Percentiles rank a stretch among this genome's conserved stretches.
Conservation (phyloP, 2,888 invertebrate genomes). For the Rhingia rostrata region DNA sequence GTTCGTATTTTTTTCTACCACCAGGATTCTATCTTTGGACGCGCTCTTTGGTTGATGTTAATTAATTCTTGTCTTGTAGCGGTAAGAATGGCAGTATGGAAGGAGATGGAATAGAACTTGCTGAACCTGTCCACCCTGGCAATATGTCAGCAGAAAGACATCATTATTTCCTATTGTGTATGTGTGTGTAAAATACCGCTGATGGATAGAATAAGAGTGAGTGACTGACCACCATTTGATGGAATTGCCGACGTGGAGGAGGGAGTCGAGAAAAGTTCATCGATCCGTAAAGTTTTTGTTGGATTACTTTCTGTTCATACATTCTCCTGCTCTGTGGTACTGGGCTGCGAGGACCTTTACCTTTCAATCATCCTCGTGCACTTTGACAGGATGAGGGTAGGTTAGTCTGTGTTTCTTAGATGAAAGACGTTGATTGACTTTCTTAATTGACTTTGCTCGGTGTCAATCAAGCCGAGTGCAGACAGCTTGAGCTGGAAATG, state of each 20-base stretch:
- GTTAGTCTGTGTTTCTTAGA: conserved; percentile 74
- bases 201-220: conserved; percentile 58
- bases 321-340: not conserved
- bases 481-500: conserved; percentile 24
- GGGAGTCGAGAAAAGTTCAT: conserved; percentile 50
- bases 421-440: conserved; percentile 83
- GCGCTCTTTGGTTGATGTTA: conserved; percentile 77
- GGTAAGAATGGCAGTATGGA: conserved; percentile 57
- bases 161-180: conserved; percentile 64
- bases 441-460: conserved; percentile 73
- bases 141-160: conserved; percentile 71
- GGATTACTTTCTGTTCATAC: conserved; percentile 16
- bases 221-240: conserved; percentile 62
- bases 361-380: conserved; percentile 69
- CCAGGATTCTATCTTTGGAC: not conserved
- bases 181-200: conserved; percentile 52
- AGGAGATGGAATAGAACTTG: conserved; percentile 25
- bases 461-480: conserved; percentile 67
- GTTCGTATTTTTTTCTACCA: conserved; percentile 15
- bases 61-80: conserved; percentile 82
- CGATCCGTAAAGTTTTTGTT: conserved; percentile 66
- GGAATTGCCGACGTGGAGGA: not conserved
- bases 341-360: conserved; percentile 57
- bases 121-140: conserved; percentile 65
- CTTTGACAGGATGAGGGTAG: conserved; percentile 34